Percentiles rank a stretch among this genome's conserved stretches.
These are phyloP conservation scores for Hippocampus kuda DNA, from an alignment of 2,797 vertebrate genomes.

Conservation along the genomic window DNA sequence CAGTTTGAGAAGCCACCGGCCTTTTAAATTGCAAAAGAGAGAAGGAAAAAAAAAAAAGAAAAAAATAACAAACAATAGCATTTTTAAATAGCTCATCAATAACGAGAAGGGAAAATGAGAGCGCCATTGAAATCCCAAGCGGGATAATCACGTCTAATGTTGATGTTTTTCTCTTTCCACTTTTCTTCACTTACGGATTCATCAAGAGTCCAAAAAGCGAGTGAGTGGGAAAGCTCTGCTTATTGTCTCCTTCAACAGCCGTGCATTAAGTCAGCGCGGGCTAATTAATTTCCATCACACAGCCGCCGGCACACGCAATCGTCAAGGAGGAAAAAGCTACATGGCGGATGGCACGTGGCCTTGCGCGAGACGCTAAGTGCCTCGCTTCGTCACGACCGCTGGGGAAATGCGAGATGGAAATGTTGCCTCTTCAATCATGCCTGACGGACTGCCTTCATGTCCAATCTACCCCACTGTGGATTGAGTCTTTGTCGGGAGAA, in stretches of 20 bases:
- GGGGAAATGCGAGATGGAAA: neutral
- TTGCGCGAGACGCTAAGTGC: conserved; percentile 1
- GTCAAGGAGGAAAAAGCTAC: neutral
- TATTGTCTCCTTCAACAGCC: conserved; percentile 53
- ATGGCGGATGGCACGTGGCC: neutral
- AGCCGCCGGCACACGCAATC: neutral
- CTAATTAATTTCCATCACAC: conserved; percentile 52
- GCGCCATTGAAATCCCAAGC: conserved; percentile 33
- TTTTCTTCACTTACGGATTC: conserved; percentile 31
- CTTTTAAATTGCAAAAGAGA: conserved; percentile 32
- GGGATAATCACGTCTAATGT: conserved; percentile 39
- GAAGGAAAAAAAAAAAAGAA: neutral
- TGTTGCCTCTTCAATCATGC: neutral
- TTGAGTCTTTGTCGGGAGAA: too few species aligned
- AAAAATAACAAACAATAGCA: conserved; percentile 3
- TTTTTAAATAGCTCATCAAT: conserved; percentile 39
- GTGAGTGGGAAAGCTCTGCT: conserved; percentile 38
- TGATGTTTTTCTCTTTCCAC: conserved; percentile 21
- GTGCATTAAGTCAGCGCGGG: conserved; percentile 46
- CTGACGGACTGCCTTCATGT: too few species aligned
- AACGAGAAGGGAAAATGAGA: conserved; percentile 23
- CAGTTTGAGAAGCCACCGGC: conserved; percentile 36
- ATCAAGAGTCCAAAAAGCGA: conserved; percentile 45
- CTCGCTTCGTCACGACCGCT: neutral
- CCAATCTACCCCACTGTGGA: too few species aligned